These are phyloP conservation scores for Listrodromus nycthemerus DNA, from an alignment of 2,888 invertebrate genomes.

Conservation along the genomic window DNA sequence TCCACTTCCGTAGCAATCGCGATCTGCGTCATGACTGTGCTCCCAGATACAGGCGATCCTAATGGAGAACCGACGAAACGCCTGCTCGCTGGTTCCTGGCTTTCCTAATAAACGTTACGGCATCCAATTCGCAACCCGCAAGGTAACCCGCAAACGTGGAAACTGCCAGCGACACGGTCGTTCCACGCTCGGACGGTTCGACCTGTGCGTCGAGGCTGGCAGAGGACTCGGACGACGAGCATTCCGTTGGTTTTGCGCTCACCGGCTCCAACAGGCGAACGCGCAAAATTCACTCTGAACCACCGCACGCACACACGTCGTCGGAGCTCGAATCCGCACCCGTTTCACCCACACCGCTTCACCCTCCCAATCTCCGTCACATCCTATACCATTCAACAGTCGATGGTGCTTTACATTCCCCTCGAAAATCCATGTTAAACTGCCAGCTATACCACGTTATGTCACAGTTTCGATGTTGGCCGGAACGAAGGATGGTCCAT, in stretches of 20 bases:
- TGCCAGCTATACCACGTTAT: conserved; percentile 51
- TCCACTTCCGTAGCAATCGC: not conserved
- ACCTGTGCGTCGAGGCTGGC: conserved; percentile 47
- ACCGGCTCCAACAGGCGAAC: conserved; percentile 39
- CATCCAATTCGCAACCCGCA: conserved; percentile 76
- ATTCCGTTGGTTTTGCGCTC: conserved; percentile 75
- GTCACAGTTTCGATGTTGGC: conserved; percentile 52
- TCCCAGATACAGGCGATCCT: not conserved
- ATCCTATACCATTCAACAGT: conserved; percentile 2
- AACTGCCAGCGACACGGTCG: conserved; percentile 77
- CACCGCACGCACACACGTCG: conserved; percentile 67
- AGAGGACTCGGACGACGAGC: conserved; percentile 56
- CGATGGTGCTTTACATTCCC: conserved; percentile 30
- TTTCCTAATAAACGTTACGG: conserved; percentile 74
- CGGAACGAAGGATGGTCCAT: not conserved
- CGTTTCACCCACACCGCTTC: conserved; percentile 4
- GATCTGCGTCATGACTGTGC: not conserved
- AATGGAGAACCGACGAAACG: not conserved
- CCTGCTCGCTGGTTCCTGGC: not conserved
- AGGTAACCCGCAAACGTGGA: conserved; percentile 78
- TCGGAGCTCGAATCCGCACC: conserved; percentile 19
- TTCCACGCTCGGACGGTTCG: conserved; percentile 74
- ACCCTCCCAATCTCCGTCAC: conserved; percentile 3
- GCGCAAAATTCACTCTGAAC: conserved; percentile 76
- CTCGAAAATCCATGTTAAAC: conserved; percentile 49